Evolutionary conservation across 2,113 vertebrate species (phyloP).

Genomic region (Urocolius indicus): DNA sequence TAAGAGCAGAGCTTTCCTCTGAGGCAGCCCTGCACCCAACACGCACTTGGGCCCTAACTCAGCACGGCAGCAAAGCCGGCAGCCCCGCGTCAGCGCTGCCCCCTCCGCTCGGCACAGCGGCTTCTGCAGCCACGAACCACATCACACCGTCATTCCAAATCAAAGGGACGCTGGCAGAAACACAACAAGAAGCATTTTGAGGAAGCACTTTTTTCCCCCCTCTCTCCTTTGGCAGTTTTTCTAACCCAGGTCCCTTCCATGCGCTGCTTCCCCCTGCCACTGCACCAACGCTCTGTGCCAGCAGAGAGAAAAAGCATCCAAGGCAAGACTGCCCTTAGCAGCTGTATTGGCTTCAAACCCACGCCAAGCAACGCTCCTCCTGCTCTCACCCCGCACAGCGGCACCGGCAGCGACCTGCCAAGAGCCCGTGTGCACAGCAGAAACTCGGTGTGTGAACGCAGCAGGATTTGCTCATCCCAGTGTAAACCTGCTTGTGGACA

Average conservation of each 20-base stretch:
- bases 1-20: neutral
- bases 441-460: accelerated
- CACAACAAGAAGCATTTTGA: neutral
- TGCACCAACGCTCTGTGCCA: neutral
- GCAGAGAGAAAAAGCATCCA: neutral
- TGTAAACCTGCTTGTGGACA: neutral
- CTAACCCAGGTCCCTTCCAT: neutral
- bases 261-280: neutral
- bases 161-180: neutral
- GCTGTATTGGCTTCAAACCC: neutral
- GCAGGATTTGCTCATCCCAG: neutral
- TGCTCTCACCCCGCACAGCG: neutral
- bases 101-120: neutral
- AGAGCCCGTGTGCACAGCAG: neutral
- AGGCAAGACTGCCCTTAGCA: neutral
- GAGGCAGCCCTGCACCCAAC: neutral
- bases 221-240: neutral
- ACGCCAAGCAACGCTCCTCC: accelerated
- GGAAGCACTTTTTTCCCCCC: neutral
- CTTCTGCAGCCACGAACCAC: neutral
- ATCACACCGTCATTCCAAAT: neutral
- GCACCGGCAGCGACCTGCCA: neutral
- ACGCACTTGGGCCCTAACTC: neutral
- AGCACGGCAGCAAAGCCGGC: neutral
- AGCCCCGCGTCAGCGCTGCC: accelerated